Evolutionary conservation across 2,888 invertebrate species (phyloP), one percentile per base, ranked within the genome.

Genomic region (Bimastos eiseni): DNA sequence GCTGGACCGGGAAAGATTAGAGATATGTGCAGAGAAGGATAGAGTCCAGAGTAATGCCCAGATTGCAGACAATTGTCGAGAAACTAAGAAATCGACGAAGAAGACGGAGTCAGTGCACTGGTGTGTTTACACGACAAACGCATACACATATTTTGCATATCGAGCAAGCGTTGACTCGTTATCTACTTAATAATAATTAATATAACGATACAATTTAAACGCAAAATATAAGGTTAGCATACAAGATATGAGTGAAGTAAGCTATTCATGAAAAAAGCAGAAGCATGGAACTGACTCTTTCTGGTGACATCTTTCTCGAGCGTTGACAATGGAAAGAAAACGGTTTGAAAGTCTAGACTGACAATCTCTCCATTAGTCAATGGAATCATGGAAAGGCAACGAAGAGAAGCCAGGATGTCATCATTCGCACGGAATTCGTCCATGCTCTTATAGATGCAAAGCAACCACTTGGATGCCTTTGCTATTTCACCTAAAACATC

Each of bases 371-470:
- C 93, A 90, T 92, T 92, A n/a, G 93, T 92, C 41, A 95, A 93
- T 0, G 94, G 94, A 49, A 95, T 93, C 88, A 94, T 93, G 41
- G 92, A 92, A 91, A 94, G 91, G 21, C 91, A 90, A 90, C 92
- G 92, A 44, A 95, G 92, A 11, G 91, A 92, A 30, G 92, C 92
- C 38, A 94, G 92, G 41, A 94, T 91, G 3, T 92, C 92, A 44
- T 93, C 93, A 91, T 94, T 93, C 37, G 83, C 90, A 41, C 93
- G 93, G 44, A 94, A 93, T 34, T 94, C 94, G 91, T 94, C 94
- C 91, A 94, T 91, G 90, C 93, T 94, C 13, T 94, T 93, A 91
- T 94, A 94, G 41, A 95, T 93, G 92, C 94, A 94, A 2, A 94
- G 94, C 89, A 95, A 92, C 95, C 94, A 94, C 90, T 94, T 94